Base-by-base conservation (phyloP, 2,797 vertebrate species). In the Podargus strigoides region DNA sequence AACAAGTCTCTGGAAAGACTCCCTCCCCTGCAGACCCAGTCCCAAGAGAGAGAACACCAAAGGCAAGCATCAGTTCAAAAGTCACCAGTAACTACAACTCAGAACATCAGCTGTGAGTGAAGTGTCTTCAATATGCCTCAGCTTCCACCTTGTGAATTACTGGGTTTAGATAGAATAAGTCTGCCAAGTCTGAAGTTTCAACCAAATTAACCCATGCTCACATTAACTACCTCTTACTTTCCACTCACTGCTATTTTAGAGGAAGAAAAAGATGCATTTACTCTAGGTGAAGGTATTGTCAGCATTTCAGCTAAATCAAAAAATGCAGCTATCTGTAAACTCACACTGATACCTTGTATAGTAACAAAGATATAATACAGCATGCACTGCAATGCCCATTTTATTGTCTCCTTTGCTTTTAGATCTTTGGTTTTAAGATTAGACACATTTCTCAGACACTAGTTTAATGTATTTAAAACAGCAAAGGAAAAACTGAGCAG, bases 1-100 rank as follows among this genome's bases (percentile, higher is more conserved):
- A 96, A 93, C 41, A 95, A 13, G 46, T 63, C 87, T 94, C 60
- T 64, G n/a, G 47, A 82, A 91, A 60, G 84, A 68, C n/a, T 84
- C 87, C 91, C 96, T 88, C 95, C 93, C 80, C 16, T 42, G 23
- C 92, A 96, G 50, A 90, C 95, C 95, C 94, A 93, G 81, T 30
- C 92, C 93, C 27, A 90, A 92, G 34, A 50, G 9, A 93, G 56
- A 95, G 80, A 97, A 89, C 78, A 73, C 77, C 60, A 68, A 18
- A 85, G 72, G 36, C 67, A 94, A 52, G 80, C 60, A 95, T 60
- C 80, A 85, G 77, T 85, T 82, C 21, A 82, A 49, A 94, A 95
- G 85, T 76, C 82, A 89, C 52, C 85, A 76, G 66, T 62, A 73
- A 67, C 37, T 41, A 80, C 69, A 87, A 72, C 74, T 93, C 53